Evolutionary conservation across 1,140 invertebrate genomes (phyloP), one percentile per base, ranked within the genome.

Genomic region (Meloidogyne floridensis): DNA sequence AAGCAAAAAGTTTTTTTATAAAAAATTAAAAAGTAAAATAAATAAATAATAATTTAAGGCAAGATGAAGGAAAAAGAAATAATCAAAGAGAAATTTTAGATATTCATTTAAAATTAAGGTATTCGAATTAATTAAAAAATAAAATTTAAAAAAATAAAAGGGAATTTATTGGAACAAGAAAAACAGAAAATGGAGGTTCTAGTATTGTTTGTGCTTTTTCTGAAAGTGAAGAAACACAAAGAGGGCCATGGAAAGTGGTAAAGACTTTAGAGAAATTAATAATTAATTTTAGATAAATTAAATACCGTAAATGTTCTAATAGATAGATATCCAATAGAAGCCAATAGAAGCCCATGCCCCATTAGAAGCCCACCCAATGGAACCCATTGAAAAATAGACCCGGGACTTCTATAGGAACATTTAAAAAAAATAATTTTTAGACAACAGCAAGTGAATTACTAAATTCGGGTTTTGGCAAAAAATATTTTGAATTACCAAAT

Each of bases 191-290:
- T 69, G 56, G 42, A 11, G 65, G n/a, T 72, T 51, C 75, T 51
- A 32, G 32, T 32, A 80, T 85, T 82, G 81, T 81, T 47, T 86
- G 79, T 73, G 74, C 84, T 32, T 88, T 86, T 20, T 88, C 84
- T n/a, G 87, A 87, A 72, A 88, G 87, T 71, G 87, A 87, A 59
- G 87, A 83, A 69, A 75, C 70, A 5, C 65, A 81, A 20, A 70
- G 79, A 72, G 86, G 85, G 51, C 83, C 86, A n/a, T 87, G 86
- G 86, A 82, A 78, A 83, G 69, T 88, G 82, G 86, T 87, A 20
- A 43, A 80, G 10, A 54, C 56, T 86, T 53, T 20, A 43, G 32
- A 32, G 32, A 32, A 32, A 32, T 32, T 1, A 32, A 32, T 32
- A 32, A 32, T 32, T 32, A 2, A 32, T 32, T 32, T 32, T 32